phyloP scores from a whole-genome alignment of 2,113 vertebrate species.

The Myrmecophaga tridactyla region DNA sequence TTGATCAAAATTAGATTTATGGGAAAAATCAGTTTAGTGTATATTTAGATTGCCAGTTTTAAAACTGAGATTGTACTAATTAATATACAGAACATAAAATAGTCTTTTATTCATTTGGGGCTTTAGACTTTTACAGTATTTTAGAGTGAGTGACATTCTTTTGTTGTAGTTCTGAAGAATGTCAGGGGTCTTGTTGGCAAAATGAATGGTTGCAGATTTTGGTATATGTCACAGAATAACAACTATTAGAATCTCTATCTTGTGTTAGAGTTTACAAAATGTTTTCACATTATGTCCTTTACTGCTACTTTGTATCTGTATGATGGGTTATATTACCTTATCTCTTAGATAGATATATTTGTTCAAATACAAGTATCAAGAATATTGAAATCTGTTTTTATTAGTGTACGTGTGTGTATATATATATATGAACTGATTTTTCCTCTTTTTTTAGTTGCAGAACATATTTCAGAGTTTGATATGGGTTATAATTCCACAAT shows the following conservation, averaged over 20 bases:
- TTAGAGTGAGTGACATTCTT: not conserved
- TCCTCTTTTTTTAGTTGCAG: no score
- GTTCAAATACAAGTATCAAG: not conserved
- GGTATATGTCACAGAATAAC: not conserved
- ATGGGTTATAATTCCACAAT: no score
- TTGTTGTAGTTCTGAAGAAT: not conserved
- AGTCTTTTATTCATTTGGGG: not conserved
- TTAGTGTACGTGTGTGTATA: no score
- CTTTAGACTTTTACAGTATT: not conserved
- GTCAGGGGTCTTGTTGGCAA: not conserved
- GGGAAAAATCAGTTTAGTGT: not conserved
- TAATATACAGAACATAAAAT: not conserved
- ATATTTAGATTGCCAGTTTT: not conserved
- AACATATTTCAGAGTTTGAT: no score
- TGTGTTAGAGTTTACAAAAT: not conserved
- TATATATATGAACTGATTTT: not conserved
- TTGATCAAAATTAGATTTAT: not conserved
- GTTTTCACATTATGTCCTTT: not conserved
- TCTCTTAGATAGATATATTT: not conserved
- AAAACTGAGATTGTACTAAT: not conserved
- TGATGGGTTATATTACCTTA: not conserved
- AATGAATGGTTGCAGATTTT: not conserved
- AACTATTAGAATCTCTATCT: not conserved
- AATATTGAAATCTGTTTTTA: not conserved
- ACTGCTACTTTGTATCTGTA: not conserved